Percentiles rank a stretch among this genome's conserved stretches.
Evolutionary conservation across 1,140 invertebrate genomes (phyloP).

Genomic region (Drosophila albomicans): DNA sequence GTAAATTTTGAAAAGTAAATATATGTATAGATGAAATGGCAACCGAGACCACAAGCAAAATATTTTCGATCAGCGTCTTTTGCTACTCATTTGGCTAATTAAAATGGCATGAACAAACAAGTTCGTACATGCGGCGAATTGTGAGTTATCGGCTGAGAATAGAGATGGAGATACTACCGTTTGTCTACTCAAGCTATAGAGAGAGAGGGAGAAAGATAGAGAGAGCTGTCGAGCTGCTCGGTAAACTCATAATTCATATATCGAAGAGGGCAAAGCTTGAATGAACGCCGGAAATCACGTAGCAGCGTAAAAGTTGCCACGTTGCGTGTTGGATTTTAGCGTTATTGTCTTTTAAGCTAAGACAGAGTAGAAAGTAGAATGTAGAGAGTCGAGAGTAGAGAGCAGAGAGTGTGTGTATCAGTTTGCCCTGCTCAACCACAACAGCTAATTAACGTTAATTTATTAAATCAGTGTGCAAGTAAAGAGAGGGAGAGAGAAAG

Average conservation of each 20-base stretch:
- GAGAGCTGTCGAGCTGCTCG: conserved; percentile 7
- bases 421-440: conserved; percentile 57
- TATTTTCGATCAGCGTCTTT: background rate
- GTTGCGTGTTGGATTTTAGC: conserved; percentile 73
- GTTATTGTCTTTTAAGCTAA: conserved; percentile 81
- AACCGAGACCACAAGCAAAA: background rate
- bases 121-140: conserved; percentile 28
- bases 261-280: conserved; percentile 65
- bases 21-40: background rate
- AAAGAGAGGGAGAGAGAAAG: conserved; percentile 50
- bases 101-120: conserved; percentile 73
- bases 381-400: too few relatives aligned
- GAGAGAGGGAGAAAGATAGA: too few relatives aligned
- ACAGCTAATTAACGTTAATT: conserved; percentile 85
- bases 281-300: conserved; percentile 73
- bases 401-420: conserved; percentile 10
- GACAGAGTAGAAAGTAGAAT: conserved; percentile 42
- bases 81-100: conserved; percentile 72
- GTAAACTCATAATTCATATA: conserved; percentile 75
- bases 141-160: conserved; percentile 60
- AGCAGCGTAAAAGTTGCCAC: conserved; percentile 68
- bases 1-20: too few relatives aligned
- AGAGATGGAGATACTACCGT: conserved; percentile 48
- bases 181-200: conserved; percentile 1
- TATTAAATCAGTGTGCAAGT: conserved; percentile 84